Evolutionary conservation across 1,140 invertebrate species (phyloP), one percentile per base, ranked within the genome.

Genomic region (Drosophila jambulina): DNA sequence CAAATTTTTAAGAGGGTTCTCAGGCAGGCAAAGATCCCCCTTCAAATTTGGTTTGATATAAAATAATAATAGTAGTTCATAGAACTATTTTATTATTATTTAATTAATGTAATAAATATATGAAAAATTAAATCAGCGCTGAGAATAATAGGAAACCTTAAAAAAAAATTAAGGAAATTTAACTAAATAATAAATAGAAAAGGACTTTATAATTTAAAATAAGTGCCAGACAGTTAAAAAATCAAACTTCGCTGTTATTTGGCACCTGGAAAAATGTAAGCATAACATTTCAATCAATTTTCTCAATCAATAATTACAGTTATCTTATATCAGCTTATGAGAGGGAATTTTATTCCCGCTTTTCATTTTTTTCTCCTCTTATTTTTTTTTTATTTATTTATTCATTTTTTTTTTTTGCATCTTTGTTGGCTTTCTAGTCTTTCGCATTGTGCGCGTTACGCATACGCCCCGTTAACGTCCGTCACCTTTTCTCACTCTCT

Each of bases 381-480:
- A n/a, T 32, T 10, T 46, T 53, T 62, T 25, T 1, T 25, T 9
- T 17, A 27, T 27, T 34, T 15, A 15, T 21, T 29, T 34, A 36
- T 25, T 15, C n/a, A 2, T 59, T 32, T 40, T 4, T 46, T 38
- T 36, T 19, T 60, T 38, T 34, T 56, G n/a, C n/a, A n/a, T 62
- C 34, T 43, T 63, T 61, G 17, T 57, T 62, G 62, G 23, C 64
- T 75, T 49, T 70, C 48, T 70, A 70, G 46, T 48, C 58, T 29
- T 72, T 45, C 21, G 25, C 40, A 56, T 53, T 43, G 74, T 43
- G 21, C 12, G 43, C 45, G 67, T 81, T 78, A 82, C 82, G 67
- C 68, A 84, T 85, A 81, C 63, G 82, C 34, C 61, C 43, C 38
- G 51, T 83, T 65, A 64, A 49, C 57, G 51, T 29, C 40, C 58